Base-by-base conservation (phyloP, 2,888 invertebrate species). In the Hirtodrosophila confusa region DNA sequence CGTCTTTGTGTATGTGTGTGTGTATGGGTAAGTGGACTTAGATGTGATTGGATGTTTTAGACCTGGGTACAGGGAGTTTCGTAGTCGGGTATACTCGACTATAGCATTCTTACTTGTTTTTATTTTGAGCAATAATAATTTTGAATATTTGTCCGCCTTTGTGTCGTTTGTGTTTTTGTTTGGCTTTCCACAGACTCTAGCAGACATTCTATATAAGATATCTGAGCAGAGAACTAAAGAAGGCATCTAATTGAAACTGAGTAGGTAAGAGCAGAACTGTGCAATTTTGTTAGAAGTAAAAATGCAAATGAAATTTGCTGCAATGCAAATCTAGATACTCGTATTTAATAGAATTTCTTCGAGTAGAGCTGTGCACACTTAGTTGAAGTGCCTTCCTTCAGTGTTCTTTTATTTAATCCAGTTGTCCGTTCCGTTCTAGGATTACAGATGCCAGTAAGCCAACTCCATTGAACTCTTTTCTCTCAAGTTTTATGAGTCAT, bases 191-290 rank as follows among this genome's bases (percentile, higher is more conserved):
- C 65, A 53, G 62, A 63, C 36, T 66, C 45, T 50, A 29, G 56
- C 54, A 36, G 60, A 68, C 49, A 71, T 58, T 68, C 36, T 29
- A 63, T 56, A 53, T 57, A 55, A 55, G 35, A 47, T 53, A 54
- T 55, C 7, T 6, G 23, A 43, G 43, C 44, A 11, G 9, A 10
- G 41, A 27, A 11, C 27, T 61, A 36, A 29, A 33, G 35, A 29
- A 33, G 55, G 41, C 50, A 50, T 80, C 58, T 80, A 84, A 80
- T 84, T 76, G 80, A 73, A 84, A 69, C 48, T 41, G 54, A 51
- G 56, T 37, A 53, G 41, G 33, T 33, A 35, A 43, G 23, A 27
- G 4, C 50, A 43, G 35, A 61, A 56, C 53, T 50, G 40, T 10
- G 39, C 51, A 11, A 12, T 8, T 48, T 39, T 4, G 3, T 12